These are phyloP conservation scores for Scarus forsteni DNA, from an alignment of 2,797 vertebrate species.

Conservation along the genomic window DNA sequence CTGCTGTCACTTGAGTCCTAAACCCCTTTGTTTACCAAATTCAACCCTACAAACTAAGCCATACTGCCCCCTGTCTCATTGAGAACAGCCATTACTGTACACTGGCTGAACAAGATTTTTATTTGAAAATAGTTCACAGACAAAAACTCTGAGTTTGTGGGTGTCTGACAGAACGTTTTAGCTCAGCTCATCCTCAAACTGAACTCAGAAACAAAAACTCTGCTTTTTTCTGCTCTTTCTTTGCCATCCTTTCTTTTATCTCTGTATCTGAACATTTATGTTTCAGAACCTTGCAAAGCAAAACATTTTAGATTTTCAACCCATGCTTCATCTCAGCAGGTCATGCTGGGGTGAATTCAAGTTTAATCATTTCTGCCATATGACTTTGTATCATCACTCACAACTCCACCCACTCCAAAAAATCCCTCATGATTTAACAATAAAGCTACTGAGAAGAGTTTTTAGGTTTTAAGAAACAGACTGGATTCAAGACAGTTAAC, in stretches of 20 bases:
- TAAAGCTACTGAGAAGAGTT: background rate
- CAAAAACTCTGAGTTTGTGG: background rate
- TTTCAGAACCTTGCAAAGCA: background rate
- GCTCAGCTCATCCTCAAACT: conserved; percentile 1
- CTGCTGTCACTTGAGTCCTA: too few relatives aligned
- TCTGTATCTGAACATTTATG: background rate
- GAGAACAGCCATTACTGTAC: background rate
- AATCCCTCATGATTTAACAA: background rate
- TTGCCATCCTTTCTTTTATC: background rate
- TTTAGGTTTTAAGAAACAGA: too few relatives aligned
- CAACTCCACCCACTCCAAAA: background rate
- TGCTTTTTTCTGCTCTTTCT: background rate
- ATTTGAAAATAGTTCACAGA: background rate
- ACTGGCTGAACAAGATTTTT: background rate
- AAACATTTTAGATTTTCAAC: background rate
- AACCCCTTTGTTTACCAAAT: too few relatives aligned
- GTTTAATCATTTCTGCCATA: background rate
- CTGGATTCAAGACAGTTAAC: too few relatives aligned
- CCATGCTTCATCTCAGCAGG: background rate
- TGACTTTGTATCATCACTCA: background rate
- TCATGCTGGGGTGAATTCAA: background rate
- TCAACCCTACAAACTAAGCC: too few relatives aligned
- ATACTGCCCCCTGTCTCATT: too few relatives aligned
- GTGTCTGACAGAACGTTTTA: background rate
- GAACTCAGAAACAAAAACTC: background rate